Base-by-base conservation (phyloP, 2,888 invertebrate genomes). In the Argyresthia albistria region DNA sequence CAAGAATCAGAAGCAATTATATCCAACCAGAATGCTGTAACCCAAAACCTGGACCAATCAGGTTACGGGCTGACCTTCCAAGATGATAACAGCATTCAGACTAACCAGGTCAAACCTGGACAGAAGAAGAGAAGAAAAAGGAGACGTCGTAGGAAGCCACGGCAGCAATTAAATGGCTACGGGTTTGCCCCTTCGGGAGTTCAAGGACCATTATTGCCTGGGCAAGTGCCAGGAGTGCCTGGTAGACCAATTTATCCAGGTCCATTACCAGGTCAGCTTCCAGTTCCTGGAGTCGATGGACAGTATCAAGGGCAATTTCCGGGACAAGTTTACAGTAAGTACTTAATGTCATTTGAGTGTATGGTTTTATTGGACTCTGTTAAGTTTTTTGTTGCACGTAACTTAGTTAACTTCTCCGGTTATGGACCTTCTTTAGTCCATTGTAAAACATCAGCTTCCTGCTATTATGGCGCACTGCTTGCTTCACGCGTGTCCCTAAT, bases 131-230 rank as follows among this genome's bases (percentile, higher is more conserved):
- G 37, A 9, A 36, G 12, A 2, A 12, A 63, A 55, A 66, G 67
- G 43, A 66, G 69, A 39, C 68, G 71, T 4, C 66, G 73, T 47
- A 63, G 68, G 39, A 70, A 60, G 54, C 67, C 65, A 1, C 66
- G 61, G 36, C 60, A 60, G 55, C 63, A 59, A 51, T 42, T 50
- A 14, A 9, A 46, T 42, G 53, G 50, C 53, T 39, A 57, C 35
- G 43, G 49, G 45, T 46, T 49, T 46, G 35, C 51, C 48, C 3
- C 46, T 46, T 25, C 25, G 25, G 25, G 25, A 25, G 25, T 2
- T 25, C 25, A 25, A 6, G 25, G 25, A 25, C 50, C 45, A 37
- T 16, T 39, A 8, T 25, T 50, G 48, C 43, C 25, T 12, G 12
- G 39, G 15, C 12, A 43, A 35, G 52, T 52, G 8, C 46, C 51